Evolutionary conservation across 2,888 invertebrate species (phyloP), one percentile per base, ranked within the genome.

Genomic region (Himalopsyche tibetana): DNA sequence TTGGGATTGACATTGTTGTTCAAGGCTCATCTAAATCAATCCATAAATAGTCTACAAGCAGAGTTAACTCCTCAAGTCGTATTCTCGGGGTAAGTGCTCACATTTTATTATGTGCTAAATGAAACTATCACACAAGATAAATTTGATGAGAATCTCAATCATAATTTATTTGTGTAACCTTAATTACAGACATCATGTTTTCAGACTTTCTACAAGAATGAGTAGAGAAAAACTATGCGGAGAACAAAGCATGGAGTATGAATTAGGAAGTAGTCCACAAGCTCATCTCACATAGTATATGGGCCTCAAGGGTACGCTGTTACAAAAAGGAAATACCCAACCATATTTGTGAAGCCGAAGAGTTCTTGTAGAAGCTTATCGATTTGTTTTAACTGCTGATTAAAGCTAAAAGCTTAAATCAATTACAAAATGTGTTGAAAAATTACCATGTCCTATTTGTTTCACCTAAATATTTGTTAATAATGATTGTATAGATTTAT

Each of bases 1-100:
- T 91, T 93, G 6, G 95, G 94, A 28, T 89, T 94, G 85, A 91
- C 91, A 11, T 90, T 94, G 69, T 91, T 94, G 38, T 92, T 92
- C 88, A 93, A 93, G 89, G 92, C 93, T 5, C 94, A 94, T 90
- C 93, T 93, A 88, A 92, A 92, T 88, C 86, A 86, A 38, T 28
- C 84, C n/a, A 45, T 55, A 45, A 36, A 36, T 19, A 28, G 15
- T 55, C 51, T 51, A 4, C 82, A 55, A 45, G 55, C 55, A 12
- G 82, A 82, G 45, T 11, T 38, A 5, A 51, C 42, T n/a, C 82
- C 51, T 19, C 82, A 55, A 36, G 51, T 36, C 11, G 51, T 55
- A 19, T 82, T 82, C 51, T 36, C 82, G n/a, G 55, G 55, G 82
- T 82, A 28, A 45, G 51, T 82, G 28, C 17, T 38, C 28, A 28